These are phyloP conservation scores for Xiphophorus hellerii DNA, from an alignment of 2,113 vertebrate genomes.

Conservation along the genomic window DNA sequence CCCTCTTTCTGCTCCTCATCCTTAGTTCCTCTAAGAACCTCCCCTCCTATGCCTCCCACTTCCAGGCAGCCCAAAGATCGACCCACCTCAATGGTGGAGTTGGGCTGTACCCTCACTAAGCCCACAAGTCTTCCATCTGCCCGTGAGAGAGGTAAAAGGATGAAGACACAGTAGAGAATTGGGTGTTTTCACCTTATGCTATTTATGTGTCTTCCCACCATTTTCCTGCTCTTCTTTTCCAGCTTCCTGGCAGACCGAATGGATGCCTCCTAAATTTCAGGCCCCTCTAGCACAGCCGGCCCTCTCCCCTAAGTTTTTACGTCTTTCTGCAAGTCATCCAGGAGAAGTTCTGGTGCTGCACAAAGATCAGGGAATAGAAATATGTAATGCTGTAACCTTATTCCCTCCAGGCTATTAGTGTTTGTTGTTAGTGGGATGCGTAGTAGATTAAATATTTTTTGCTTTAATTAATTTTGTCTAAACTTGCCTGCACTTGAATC, in stretches of 20 bases:
- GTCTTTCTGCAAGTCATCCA: slow-evolving; percentile 30
- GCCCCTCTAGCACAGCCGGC: slow-evolving; percentile 55
- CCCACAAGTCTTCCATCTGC: slow-evolving; percentile 79
- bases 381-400: slow-evolving; percentile 47
- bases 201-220: slow-evolving; percentile 4
- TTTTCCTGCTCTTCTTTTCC: slow-evolving; percentile 11
- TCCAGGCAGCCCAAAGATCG: slow-evolving; percentile 37
- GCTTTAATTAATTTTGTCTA: too few relatives aligned
- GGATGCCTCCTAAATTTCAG: slow-evolving; percentile 74
- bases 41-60: slow-evolving; percentile 32
- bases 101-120: slow-evolving; percentile 58
- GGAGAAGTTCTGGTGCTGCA: slow-evolving; percentile 42
- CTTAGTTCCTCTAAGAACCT: slow-evolving; percentile 45
- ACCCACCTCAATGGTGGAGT: slow-evolving; percentile 36
- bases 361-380: slow-evolving; percentile 58
- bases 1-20: slow-evolving; percentile 33
- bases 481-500: too few relatives aligned
- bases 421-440: too few relatives aligned
- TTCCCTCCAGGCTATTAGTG: too few relatives aligned
- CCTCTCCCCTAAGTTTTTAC: slow-evolving; percentile 63
- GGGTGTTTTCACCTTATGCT: background rate
- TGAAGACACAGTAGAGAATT: background rate
- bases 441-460: too few relatives aligned
- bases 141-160: slow-evolving; percentile 75
- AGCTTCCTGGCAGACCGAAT: slow-evolving; percentile 82